Evolutionary conservation across 1,140 invertebrate genomes (phyloP).

Genomic region (Leptinotarsa defecta): DNA sequence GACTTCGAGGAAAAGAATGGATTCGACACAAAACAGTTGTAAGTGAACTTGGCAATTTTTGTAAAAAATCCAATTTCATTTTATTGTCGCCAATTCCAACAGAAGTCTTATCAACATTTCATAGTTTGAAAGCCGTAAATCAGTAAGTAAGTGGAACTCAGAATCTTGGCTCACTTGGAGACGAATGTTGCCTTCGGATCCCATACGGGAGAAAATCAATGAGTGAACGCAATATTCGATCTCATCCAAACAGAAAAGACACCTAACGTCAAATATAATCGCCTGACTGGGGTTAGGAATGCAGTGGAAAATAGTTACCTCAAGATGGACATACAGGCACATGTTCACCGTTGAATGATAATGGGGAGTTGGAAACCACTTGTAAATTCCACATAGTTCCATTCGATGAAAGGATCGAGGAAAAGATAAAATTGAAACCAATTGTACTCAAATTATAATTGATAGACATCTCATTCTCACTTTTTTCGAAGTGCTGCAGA

Average conservation of each 20-base stretch:
- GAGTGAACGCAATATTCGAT: conserved; percentile 7
- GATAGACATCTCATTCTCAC: too few relatives aligned
- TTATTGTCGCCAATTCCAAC: conserved; percentile 49
- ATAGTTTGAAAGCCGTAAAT: conserved; percentile 53
- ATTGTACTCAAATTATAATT: too few relatives aligned
- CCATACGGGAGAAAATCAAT: conserved; percentile 13
- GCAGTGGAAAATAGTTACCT: too few relatives aligned
- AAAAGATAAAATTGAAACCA: too few relatives aligned
- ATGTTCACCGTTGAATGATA: too few relatives aligned
- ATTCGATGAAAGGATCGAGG: too few relatives aligned
- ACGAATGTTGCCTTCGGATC: conserved; percentile 1
- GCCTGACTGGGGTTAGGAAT: too few relatives aligned
- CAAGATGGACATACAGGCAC: too few relatives aligned
- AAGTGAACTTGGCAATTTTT: conserved; percentile 48
- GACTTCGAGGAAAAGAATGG: conserved; percentile 9
- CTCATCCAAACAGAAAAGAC: not conserved
- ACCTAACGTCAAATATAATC: not conserved
- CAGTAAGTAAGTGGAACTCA: conserved; percentile 43
- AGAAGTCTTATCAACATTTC: conserved; percentile 53
- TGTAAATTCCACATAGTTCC: too few relatives aligned
- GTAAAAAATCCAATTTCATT: conserved; percentile 53
- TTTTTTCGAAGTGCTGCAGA: too few relatives aligned
- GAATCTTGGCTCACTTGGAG: not conserved
- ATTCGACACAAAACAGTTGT: conserved; percentile 43
- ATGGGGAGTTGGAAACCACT: too few relatives aligned